These are phyloP conservation scores for Genyomyrus donnyi DNA, from an alignment of 2,113 vertebrate species.

Conservation along the genomic window DNA sequence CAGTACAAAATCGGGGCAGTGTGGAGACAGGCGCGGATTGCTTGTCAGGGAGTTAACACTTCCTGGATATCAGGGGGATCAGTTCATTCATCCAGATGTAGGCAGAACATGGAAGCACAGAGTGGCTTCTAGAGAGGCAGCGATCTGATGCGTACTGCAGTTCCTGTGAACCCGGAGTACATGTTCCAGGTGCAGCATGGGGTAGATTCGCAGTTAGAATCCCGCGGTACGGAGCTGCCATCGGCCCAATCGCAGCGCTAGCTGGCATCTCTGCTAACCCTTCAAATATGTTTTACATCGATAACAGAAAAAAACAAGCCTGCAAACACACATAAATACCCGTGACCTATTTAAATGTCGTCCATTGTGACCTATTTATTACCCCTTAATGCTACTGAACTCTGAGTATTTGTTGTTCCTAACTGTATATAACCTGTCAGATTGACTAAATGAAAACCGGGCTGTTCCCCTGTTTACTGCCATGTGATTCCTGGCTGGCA, in stretches of 20 bases:
- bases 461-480: background rate
- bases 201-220: background rate
- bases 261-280: background rate
- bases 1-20: too few relatives aligned
- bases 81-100: background rate
- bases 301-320: background rate
- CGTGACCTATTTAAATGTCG: background rate
- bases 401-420: background rate
- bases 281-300: background rate
- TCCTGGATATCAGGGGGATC: background rate
- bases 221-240: background rate
- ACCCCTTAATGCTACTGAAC: background rate
- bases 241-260: background rate
- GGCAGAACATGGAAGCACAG: background rate
- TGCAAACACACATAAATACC: background rate
- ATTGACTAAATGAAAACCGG: background rate
- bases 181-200: background rate
- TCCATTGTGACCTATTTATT: too few relatives aligned
- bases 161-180: background rate
- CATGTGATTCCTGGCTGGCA: background rate
- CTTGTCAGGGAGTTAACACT: background rate
- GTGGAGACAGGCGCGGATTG: background rate
- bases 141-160: background rate
- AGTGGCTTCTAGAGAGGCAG: background rate
- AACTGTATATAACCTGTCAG: background rate